Evolutionary conservation across 2,797 vertebrate genomes (phyloP).

Genomic region (Dallia pectoralis): DNA sequence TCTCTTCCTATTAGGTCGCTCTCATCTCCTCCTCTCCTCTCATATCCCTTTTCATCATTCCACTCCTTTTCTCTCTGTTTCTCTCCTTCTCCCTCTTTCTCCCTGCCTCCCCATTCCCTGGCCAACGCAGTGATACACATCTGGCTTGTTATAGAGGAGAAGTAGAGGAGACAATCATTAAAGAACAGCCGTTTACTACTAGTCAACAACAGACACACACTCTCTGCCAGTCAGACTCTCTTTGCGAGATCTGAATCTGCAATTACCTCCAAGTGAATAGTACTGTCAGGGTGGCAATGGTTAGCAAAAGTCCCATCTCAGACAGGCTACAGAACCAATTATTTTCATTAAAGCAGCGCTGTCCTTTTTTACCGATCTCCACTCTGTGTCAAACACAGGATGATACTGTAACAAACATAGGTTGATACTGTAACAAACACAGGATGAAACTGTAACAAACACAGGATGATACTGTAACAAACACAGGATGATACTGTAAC

Average conservation of each 20-base stretch:
- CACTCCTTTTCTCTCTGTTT: background rate
- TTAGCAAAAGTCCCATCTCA: conserved; percentile 82
- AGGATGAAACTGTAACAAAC: too few relatives aligned
- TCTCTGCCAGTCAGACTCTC: conserved; percentile 34
- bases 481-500: too few relatives aligned
- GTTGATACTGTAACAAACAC: too few relatives aligned
- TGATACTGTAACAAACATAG: conserved; percentile 60
- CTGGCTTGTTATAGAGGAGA: conserved; percentile 75
- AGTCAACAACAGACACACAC: conserved; percentile 67
- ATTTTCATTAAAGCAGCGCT: conserved; percentile 78
- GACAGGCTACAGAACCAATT: conserved; percentile 67
- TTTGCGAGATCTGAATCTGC: conserved; percentile 85
- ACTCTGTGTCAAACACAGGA: conserved; percentile 61
- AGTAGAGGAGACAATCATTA: conserved; percentile 85
- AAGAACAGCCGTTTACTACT: conserved; percentile 91
- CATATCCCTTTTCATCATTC: background rate
- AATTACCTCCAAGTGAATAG: conserved; percentile 86
- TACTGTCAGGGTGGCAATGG: conserved; percentile 77
- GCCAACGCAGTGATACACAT: conserved; percentile 78
- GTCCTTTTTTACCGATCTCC: conserved; percentile 78
- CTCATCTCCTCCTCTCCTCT: background rate
- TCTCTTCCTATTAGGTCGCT: conserved; percentile 89
- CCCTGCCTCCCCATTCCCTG: conserved; percentile 68
- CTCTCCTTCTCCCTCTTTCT: too few relatives aligned
- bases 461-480: too few relatives aligned